Percentiles rank a stretch among this genome's conserved stretches.
These are phyloP conservation scores for Drosophila biarmipes DNA, from an alignment of 1,140 invertebrate species.

Conservation along the genomic window DNA sequence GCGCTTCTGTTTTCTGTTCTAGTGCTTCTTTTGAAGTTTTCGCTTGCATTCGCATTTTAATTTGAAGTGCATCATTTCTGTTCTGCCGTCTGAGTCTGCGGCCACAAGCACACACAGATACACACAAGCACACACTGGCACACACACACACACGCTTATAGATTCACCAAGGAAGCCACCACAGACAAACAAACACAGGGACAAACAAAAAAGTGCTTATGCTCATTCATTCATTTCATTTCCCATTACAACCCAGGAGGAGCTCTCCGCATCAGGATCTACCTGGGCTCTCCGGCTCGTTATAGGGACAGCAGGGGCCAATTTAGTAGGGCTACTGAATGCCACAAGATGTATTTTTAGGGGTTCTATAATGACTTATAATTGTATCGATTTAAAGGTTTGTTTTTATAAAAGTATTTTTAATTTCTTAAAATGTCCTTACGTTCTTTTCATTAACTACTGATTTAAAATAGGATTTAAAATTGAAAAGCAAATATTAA, in stretches of 20 bases:
- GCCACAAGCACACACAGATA: constrained; percentile 64
- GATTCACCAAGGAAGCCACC: constrained; percentile 36
- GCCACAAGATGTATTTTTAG: background rate
- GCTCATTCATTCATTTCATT: constrained; percentile 83
- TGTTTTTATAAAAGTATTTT: too few relatives aligned
- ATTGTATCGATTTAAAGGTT: too few relatives aligned
- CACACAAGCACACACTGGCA: constrained; percentile 27
- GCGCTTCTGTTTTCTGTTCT: constrained; percentile 82
- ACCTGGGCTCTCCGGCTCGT: constrained; percentile 22
- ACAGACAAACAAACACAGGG: constrained; percentile 37
- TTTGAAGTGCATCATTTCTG: constrained; percentile 81
- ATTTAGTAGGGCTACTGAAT: background rate
- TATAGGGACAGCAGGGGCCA: constrained; percentile 1
- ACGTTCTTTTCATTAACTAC: too few relatives aligned
- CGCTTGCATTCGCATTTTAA: constrained; percentile 82
- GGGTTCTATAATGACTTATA: background rate
- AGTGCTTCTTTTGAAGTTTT: constrained; percentile 83
- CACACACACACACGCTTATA: constrained; percentile 9
- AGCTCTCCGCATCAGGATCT: constrained; percentile 46
- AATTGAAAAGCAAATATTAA: too few relatives aligned
- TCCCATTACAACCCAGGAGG: constrained; percentile 70
- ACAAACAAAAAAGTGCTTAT: constrained; percentile 81
- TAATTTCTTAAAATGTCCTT: too few relatives aligned
- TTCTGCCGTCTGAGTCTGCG: constrained; percentile 56
- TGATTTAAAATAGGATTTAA: too few relatives aligned